Percentiles rank a stretch among this genome's conserved stretches.
These are phyloP conservation scores for Choloepus didactylus DNA, from an alignment of 2,797 vertebrate species.

Conservation along the genomic window DNA sequence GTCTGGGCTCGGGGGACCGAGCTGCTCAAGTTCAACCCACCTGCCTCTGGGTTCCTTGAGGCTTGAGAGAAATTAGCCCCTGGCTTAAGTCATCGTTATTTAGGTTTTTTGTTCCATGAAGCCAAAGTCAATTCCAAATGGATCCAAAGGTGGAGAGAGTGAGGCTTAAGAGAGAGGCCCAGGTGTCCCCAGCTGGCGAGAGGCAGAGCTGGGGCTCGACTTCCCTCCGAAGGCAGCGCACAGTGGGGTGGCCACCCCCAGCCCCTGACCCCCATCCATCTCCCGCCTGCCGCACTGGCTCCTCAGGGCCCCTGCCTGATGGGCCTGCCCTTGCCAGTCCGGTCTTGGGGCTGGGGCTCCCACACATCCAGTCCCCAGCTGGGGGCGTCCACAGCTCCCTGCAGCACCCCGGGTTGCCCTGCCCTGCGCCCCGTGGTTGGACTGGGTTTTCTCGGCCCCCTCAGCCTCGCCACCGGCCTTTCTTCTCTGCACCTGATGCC, in stretches of 20 bases:
- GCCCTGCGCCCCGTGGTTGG: not conserved
- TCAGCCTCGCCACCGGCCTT: not conserved
- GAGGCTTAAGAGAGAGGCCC: not conserved
- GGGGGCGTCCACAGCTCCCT: not conserved
- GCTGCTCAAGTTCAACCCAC: not conserved
- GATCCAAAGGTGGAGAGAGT: not conserved
- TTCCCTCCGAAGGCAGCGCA: not conserved
- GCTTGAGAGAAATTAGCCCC: not conserved
- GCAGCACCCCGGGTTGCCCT: no score
- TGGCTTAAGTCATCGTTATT: not conserved
- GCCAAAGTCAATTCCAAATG: not conserved
- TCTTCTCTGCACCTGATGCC: not conserved
- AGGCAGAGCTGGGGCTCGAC: not conserved
- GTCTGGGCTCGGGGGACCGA: not conserved
- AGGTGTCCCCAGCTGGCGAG: not conserved
- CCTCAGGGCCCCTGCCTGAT: not conserved
- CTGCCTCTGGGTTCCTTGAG: not conserved
- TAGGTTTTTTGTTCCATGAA: not conserved
- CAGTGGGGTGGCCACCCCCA: not conserved
- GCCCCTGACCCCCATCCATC: not conserved
- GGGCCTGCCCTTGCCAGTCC: not conserved
- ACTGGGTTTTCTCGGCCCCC: not conserved
- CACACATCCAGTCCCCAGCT: not conserved
- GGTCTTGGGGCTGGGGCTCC: not conserved
- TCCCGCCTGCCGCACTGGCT: not conserved